These are phyloP conservation scores for Parthenolecanium corni DNA, from an alignment of 2,888 invertebrate species.

Conservation along the genomic window DNA sequence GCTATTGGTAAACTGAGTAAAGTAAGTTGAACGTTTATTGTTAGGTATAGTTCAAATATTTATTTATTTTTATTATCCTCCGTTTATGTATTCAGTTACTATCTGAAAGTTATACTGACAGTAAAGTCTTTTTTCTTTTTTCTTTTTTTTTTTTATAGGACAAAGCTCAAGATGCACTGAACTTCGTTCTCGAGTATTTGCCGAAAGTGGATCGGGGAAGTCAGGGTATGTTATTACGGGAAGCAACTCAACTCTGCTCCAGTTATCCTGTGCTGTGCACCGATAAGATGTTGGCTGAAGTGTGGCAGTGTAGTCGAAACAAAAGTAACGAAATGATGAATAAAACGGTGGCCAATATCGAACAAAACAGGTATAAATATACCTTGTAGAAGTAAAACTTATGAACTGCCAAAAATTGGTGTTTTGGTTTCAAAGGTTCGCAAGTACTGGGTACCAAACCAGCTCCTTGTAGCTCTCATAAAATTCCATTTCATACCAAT, in stretches of 20 bases:
- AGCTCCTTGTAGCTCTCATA: too few relatives aligned
- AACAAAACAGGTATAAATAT: slow-evolving; percentile 15
- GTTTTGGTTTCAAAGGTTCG: neutral
- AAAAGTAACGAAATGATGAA: slow-evolving; percentile 29
- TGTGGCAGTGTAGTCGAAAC: slow-evolving; percentile 46
- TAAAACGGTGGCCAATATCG: slow-evolving; percentile 2
- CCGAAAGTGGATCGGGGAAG: slow-evolving; percentile 57
- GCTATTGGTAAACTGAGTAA: slow-evolving; percentile 59
- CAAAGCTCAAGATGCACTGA: slow-evolving; percentile 66
- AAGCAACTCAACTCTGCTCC: slow-evolving; percentile 68
- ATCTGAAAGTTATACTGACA: too few relatives aligned
- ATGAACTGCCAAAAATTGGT: neutral
- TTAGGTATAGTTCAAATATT: neutral
- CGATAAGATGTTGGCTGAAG: slow-evolving; percentile 63
- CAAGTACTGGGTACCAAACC: too few relatives aligned
- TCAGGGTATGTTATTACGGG: slow-evolving; percentile 62
- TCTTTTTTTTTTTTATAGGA: slow-evolving; percentile 50
- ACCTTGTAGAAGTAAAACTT: neutral
- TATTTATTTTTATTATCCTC: neutral
- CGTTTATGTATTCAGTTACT: neutral
- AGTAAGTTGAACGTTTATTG: slow-evolving; percentile 38
- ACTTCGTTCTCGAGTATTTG: slow-evolving; percentile 66
- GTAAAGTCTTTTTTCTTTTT: neutral
- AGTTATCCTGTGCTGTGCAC: slow-evolving; percentile 69
- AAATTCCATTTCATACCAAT: too few relatives aligned